A percentile compares a stretch with the other conserved stretches of the same genome.
Evolutionary conservation across 2,113 vertebrate species (phyloP).

Genomic region (Todiramphus saurophagus): DNA sequence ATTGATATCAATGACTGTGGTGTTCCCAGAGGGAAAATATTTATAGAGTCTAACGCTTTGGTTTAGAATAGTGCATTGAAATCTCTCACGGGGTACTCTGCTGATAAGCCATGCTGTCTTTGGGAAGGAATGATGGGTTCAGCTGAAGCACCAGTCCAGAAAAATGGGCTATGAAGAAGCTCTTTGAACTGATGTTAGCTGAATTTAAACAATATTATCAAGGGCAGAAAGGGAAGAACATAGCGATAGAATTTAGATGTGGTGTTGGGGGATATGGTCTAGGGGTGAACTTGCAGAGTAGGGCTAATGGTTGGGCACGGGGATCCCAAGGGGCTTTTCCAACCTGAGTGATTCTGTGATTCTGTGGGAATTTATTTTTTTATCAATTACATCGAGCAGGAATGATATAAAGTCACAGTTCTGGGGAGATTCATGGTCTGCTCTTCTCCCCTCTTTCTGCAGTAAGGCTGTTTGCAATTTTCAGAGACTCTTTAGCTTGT

Average conservation of each 20-base stretch:
- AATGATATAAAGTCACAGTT: neutral
- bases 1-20: neutral
- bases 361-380: too few relatives aligned
- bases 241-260: too few relatives aligned
- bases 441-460: neutral
- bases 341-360: too few relatives aligned
- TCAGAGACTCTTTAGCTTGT: neutral
- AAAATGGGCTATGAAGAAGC: neutral
- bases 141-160: neutral
- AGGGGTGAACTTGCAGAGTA: too few relatives aligned
- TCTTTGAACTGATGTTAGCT: neutral
- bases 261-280: too few relatives aligned
- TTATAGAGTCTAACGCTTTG: neutral
- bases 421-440: neutral
- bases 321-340: too few relatives aligned
- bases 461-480: neutral
- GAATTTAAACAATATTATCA: neutral
- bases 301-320: too few relatives aligned
- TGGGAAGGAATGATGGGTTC: neutral
- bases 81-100: neutral
- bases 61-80: neutral
- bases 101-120: neutral
- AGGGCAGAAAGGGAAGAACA: neutral
- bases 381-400: neutral
- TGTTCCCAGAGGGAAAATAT: constrained; percentile 24